Evolutionary conservation across 2,797 vertebrate genomes (phyloP), one percentile per base, ranked within the genome.

Genomic region (Syndactyla subalaris): DNA sequence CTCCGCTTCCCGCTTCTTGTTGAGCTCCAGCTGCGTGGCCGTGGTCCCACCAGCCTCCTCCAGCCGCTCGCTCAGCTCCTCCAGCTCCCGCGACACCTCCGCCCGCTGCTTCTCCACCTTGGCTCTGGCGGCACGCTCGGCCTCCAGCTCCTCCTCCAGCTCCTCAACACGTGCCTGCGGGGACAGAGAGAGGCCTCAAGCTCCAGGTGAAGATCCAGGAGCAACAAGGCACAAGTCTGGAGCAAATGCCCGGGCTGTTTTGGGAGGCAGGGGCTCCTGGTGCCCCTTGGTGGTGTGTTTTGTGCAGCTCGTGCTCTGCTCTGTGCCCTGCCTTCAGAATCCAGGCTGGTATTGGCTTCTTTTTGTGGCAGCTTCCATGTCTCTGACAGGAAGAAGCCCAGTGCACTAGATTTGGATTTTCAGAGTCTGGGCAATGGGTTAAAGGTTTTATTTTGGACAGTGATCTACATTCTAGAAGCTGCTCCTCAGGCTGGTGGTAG

Each of bases 71-170:
- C 99, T 99, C 92, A 99, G 98, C 93, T 99, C 99, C 93, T 99
- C 99, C 91, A 99, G 98, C 97, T 99, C 99, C 27, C 98, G 98
- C 1, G 98, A 97, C 34, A 98, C 98, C 20, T 99, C 99, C 0
- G 98, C 96, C 2, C 98, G 97, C 97, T 99, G 99, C 97, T 99
- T 99, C 97, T 99, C 99, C 92, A 98, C 98, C 38, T 99, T 99
- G 51, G 99, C 99, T 49, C 99, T 92, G 65, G 97, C 98, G 0
- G 99, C 97, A 19, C 98, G 98, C 88, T 99, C 99, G 0, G 99
- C 98, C 95, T 99, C 99, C 96, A 99, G 98, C 96, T 99, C 99
- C 88, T 99, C 99, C 94, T 99, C 99, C 72, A 99, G 97, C 96
- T 99, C 99, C 96, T 99, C 99, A 0, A 98, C 98, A 11, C 98